Conservation (phyloP, 2,113 vertebrate genomes). For the Paramisgurnus dabryanus region DNA sequence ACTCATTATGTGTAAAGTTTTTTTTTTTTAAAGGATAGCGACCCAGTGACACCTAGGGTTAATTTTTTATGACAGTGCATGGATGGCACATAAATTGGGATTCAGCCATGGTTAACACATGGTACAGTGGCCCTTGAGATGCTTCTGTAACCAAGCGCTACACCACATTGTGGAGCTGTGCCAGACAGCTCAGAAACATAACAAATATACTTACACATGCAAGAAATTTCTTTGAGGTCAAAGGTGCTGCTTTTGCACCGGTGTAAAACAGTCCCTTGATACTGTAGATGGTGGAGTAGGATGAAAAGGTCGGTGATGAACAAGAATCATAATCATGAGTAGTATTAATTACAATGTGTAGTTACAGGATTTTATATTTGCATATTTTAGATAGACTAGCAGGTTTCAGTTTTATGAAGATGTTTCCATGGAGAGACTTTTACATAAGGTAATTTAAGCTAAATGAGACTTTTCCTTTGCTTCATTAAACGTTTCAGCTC, state of each 20-base stretch:
- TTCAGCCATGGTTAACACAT: neutral
- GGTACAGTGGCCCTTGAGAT: neutral
- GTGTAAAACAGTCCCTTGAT: neutral
- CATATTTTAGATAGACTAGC: too few species aligned
- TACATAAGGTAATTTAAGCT: too few species aligned
- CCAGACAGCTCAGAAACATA: slow-evolving; percentile 28
- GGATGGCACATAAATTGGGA: neutral
- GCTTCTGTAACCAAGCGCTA: slow-evolving; percentile 4
- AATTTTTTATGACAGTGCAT: neutral
- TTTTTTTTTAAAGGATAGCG: too few species aligned
- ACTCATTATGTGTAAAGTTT: too few species aligned
- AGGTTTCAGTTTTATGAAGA: too few species aligned
- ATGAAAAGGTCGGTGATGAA: neutral
- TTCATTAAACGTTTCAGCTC: too few species aligned
- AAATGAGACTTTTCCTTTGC: too few species aligned
- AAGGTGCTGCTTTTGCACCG: neutral
- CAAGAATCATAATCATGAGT: neutral
- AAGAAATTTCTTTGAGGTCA: slow-evolving; percentile 28
- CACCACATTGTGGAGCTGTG: slow-evolving; percentile 27
- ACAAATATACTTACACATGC: slow-evolving; percentile 1
- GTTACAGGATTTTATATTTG: too few species aligned
- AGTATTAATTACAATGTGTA: slow-evolving; percentile 5
- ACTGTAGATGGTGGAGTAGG: neutral
- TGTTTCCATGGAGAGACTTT: too few species aligned
- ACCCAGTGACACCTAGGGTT: too few species aligned